Evolutionary conservation across 2,113 vertebrate genomes (phyloP).

Genomic region (Chaenocephalus aceratus): DNA sequence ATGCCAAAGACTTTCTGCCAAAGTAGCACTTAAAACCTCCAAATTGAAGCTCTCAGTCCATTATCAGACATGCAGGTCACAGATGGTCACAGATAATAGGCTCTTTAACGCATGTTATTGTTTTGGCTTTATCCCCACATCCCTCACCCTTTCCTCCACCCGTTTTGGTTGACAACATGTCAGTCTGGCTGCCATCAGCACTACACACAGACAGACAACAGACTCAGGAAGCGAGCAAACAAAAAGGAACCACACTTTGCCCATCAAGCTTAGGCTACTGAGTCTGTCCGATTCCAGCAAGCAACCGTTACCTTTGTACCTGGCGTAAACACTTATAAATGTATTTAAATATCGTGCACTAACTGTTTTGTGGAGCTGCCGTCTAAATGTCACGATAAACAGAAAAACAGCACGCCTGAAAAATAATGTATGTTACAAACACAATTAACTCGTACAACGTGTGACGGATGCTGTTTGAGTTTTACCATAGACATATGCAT

Average conservation of each 20-base stretch:
- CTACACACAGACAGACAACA: conserved; percentile 17
- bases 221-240: background rate
- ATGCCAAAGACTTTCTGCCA: conserved; percentile 16
- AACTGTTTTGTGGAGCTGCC: conserved; percentile 19
- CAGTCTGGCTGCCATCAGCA: conserved; percentile 42
- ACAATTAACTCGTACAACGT: conserved; percentile 50
- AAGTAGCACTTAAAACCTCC: conserved; percentile 33
- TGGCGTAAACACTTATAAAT: conserved; percentile 1
- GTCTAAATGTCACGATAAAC: conserved; percentile 44
- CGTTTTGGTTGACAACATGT: conserved; percentile 34
- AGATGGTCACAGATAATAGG: conserved; percentile 55
- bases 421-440: conserved; percentile 26
- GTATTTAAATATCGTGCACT: background rate
- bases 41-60: conserved; percentile 18
- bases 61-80: conserved; percentile 41
- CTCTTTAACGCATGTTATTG: conserved; percentile 43
- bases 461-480: conserved; percentile 50
- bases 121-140: conserved; percentile 21
- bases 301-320: conserved; percentile 12
- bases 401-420: conserved; percentile 29
- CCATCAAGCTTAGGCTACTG: conserved; percentile 18
- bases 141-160: conserved; percentile 6
- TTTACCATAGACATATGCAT: background rate
- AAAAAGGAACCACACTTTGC: background rate
- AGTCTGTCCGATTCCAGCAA: conserved; percentile 4